Evolutionary conservation across 2,888 invertebrate genomes (phyloP), one percentile per base, ranked within the genome.

Genomic region (Doris montereyensis): DNA sequence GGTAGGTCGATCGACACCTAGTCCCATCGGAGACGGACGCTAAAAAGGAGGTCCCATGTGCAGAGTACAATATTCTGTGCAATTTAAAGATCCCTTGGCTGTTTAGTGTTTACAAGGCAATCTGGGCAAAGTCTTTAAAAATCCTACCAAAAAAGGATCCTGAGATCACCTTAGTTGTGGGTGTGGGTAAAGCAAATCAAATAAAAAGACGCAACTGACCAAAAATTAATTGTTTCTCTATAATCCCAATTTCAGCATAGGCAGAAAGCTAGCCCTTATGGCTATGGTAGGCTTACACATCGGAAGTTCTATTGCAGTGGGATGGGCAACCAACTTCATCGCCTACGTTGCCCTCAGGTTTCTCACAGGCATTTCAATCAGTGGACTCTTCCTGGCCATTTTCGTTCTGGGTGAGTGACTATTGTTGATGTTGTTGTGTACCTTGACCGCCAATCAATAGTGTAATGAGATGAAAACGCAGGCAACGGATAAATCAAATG

Each of bases 241-340:
- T n/a, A n/a, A n/a, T n/a, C n/a, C n/a, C 30, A n/a, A 28, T 83
- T 83, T 70, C 78, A 89, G 88, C 71, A 82, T 87, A n/a, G 89
- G 89, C 2, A 85, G 89, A 0, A 81, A 83, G 62, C 85, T 84
- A 78, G 83, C 87, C 0, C 62, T 89, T 73, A 81, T 86, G 41
- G 77, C 84, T 17, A 80, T 82, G 70, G 74, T 86, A 4, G 62
- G 84, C 8, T 26, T 86, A 17, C 82, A 85, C 57, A 76, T 83
- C 0, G 82, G 81, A 5, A 83, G 86, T 5, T 84, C 85, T 0
- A 72, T 87, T 4, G 86, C 85, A 3, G 81, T 87, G 5, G 82
- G 85, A 1, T 86, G 83, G 52, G 82, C 83, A 32, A 81, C 81
- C 0, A 85, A 86, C 67, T 87, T 86, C 77, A 74, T 83, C 2